Percentiles rank a stretch among this genome's conserved stretches.
phyloP scores from a whole-genome alignment of 2,113 vertebrate species.

The Glaucomys volans region DNA sequence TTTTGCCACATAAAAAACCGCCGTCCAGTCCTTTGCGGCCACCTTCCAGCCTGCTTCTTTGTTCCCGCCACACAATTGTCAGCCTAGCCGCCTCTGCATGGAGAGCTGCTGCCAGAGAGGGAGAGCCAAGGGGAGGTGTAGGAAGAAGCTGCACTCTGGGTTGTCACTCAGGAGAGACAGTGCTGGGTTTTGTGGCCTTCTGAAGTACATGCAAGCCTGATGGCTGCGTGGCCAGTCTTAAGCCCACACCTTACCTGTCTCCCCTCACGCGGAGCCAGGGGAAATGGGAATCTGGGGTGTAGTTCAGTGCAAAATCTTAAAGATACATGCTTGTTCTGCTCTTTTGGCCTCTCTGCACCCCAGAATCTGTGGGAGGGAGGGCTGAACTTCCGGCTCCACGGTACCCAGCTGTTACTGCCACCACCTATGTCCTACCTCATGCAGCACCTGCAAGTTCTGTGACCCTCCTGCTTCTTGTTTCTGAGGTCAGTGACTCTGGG shows the following conservation, averaged over 20 bases:
- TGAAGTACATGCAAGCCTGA: neutral
- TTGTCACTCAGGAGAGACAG: neutral
- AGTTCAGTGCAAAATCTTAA: neutral
- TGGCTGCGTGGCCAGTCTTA: neutral
- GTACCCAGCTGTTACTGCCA: neutral
- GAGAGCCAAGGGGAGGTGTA: too few relatives aligned
- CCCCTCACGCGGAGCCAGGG: neutral
- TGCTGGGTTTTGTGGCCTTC: neutral
- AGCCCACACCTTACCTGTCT: neutral
- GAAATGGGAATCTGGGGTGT: neutral
- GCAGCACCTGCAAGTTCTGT: neutral
- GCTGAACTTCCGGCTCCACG: neutral
- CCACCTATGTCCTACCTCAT: neutral
- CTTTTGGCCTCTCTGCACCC: neutral
- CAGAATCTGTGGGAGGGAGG: neutral
- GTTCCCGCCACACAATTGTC: neutral
- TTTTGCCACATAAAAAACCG: constrained; percentile 80
- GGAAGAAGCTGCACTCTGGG: neutral
- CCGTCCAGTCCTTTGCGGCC: constrained; percentile 66
- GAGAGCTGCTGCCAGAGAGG: neutral
- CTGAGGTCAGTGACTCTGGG: neutral
- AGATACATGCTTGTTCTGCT: neutral
- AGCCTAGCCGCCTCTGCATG: neutral
- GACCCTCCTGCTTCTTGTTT: neutral
- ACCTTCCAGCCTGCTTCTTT: constrained; percentile 72